A percentile compares a stretch with the other conserved stretches of the same genome.
phyloP scores from a whole-genome alignment of 2,797 vertebrate genomes.

The Chrosomus eos region DNA sequence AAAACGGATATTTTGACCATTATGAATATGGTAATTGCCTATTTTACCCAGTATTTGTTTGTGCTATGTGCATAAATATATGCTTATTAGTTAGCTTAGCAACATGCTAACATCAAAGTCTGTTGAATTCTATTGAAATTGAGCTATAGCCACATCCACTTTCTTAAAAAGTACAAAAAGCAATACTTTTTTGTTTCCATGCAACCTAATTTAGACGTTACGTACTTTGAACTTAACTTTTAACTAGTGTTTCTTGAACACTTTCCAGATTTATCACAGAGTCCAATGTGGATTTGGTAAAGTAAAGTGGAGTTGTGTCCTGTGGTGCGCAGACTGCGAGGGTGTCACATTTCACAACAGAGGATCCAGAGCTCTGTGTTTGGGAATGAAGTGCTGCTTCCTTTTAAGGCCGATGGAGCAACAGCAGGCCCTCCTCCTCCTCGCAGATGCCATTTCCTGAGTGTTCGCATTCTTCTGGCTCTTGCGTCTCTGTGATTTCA shows the following conservation, averaged over 20 bases:
- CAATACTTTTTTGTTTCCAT: not conserved
- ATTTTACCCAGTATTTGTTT: not conserved
- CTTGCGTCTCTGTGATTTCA: conserved; percentile 56
- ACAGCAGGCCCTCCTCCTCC: conserved; percentile 44
- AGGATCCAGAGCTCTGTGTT: conserved; percentile 46
- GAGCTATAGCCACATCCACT: not conserved
- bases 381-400: conserved; percentile 57
- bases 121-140: not conserved
- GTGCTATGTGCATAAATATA: not conserved
- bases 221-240: not conserved
- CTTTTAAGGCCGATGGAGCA: conserved; percentile 63
- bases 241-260: not conserved
- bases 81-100: not conserved
- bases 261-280: not conserved
- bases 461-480: conserved; percentile 55
- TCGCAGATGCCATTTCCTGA: conserved; percentile 59
- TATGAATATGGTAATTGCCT: not conserved
- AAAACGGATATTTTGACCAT: not conserved
- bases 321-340: not conserved
- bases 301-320: conserved; percentile 10
- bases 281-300: not conserved
- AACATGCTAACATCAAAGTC: not conserved
- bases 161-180: not conserved
- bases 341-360: conserved; percentile 64
- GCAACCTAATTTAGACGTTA: not conserved